Evolutionary conservation across 2,797 vertebrate genomes (phyloP).

Genomic region (Ciconia nigra): DNA sequence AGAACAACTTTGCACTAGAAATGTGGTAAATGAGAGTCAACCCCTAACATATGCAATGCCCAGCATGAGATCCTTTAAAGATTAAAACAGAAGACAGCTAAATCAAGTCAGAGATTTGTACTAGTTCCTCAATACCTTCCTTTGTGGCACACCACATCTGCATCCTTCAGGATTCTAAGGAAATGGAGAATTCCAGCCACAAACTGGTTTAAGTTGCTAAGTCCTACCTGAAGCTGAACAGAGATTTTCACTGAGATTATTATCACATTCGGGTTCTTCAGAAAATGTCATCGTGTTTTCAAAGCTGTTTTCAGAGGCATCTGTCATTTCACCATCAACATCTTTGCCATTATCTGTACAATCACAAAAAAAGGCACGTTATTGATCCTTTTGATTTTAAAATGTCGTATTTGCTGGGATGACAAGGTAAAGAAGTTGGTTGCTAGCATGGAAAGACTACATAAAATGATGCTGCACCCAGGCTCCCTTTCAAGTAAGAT

Average conservation of each 20-base stretch:
- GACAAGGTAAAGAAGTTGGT: neutral
- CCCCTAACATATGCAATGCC: neutral
- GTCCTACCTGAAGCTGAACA: constrained; percentile 36
- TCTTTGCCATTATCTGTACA: neutral
- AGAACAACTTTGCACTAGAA: neutral
- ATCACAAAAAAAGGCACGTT: neutral
- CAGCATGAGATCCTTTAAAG: neutral
- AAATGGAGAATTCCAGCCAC: neutral
- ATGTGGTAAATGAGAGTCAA: neutral
- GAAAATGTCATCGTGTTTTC: constrained; percentile 29
- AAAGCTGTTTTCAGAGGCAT: neutral
- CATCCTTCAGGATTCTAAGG: neutral
- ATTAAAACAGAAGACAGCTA: neutral
- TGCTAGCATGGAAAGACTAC: neutral
- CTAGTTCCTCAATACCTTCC: neutral
- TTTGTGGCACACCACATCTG: neutral
- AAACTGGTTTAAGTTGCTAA: neutral
- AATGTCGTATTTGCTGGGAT: neutral
- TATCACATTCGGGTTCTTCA: constrained; percentile 55
- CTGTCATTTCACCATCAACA: neutral
- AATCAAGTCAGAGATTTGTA: neutral
- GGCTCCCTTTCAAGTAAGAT: neutral
- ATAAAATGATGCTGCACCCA: neutral
- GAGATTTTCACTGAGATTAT: constrained; percentile 44
- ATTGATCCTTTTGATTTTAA: neutral